Base-by-base conservation (phyloP, 2,888 invertebrate genomes). In the Zootermopsis nevadensis region DNA sequence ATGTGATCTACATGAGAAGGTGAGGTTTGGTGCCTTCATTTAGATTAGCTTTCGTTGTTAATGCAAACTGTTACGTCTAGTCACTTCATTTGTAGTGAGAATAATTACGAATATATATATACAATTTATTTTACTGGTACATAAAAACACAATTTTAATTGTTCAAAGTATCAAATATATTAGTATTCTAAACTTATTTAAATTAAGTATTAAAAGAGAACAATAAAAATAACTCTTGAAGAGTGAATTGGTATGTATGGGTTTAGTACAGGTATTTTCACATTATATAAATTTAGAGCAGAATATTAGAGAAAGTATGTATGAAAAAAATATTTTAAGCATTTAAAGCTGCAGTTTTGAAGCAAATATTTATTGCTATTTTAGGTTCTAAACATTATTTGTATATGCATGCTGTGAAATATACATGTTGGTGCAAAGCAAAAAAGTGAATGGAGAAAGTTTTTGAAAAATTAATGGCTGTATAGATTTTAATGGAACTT, bases 11-110 rank as follows among this genome's bases (percentile, higher is more conserved):
- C n/a, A 8, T 60, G n/a, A 27, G n/a, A 60, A 60, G 60, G 60
- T 60, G 60, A 60, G 60, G 69, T 33, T 69, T 69, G 33, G 69
- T 69, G 69, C 69, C 69, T 69, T 69, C 33, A 69, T 69, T 69
- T 69, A 69, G 69, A 69, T 69, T 69, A 69, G 69, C 27, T 60
- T 48, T 48, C n/a, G 19, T 60, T 60, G 12, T 27, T 60, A n/a
- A 27, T 60, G n/a, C 0, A n/a, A 60, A 27, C 27, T 60, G 60
- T 60, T n/a, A 60, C n/a, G n/a, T 8, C 7, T 60, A 60, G 27
- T n/a, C 27, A 60, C 15, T 27, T 60, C 1, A n/a, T 60, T 60
- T 60, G n/a, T 60, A 60, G 60, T 27, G 27, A 60, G 27, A 60
- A 60, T 60, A 27, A 27, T 27, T 60, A 27, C 0, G n/a, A 60